Evolutionary conservation across 2,113 vertebrate genomes (phyloP), one percentile per base, ranked within the genome.

Genomic region (Psittacus erithacus): DNA sequence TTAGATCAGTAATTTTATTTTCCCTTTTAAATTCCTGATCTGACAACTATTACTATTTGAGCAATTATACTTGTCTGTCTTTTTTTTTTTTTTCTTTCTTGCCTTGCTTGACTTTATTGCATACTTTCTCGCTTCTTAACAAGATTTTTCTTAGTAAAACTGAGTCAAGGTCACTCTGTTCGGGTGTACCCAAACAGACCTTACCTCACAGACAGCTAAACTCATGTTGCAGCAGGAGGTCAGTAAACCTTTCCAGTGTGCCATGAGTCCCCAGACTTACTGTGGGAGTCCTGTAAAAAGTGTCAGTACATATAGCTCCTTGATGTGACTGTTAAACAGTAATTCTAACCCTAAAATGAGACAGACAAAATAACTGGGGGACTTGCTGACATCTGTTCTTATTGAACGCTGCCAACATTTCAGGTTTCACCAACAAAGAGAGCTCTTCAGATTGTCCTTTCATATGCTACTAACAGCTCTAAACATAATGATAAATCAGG

Each of bases 281-380:
- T 5, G 2, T 53, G 47, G 53, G 29, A 84, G 18, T 27, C 19
- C 11, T 74, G 23, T 62, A 0, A 3, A 55, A 74, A 0, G 0
- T 68, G 22, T 78, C 53, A 47, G 41, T 52, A 39, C 15, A n/a
- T 57, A 11, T 1, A 87, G 41, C 33, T 87, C 18, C 24, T 81
- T 4, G 1, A 60, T 49, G 22, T 55, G 28, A 55, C 46, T 50
- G 29, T 39, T 74, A n/a, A 90, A 73, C 22, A 41, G 14, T 73
- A 64, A 60, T 83, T 86, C 33, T 68, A 73, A 73, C 18, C n/a
- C 27, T 80, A 80, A 76, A 76, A 63, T 24, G 68, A 73, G 52
- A 73, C 15, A 62, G 28, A 46, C 5, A 28, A 50, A 86, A 73
- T 35, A 60, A 46, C 59, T 19, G 18, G 44, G 46, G 11, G 38